Evolutionary conservation across 2,797 vertebrate genomes (phyloP), one percentile per base, ranked within the genome.

Genomic region (Macropus fuliginosus): DNA sequence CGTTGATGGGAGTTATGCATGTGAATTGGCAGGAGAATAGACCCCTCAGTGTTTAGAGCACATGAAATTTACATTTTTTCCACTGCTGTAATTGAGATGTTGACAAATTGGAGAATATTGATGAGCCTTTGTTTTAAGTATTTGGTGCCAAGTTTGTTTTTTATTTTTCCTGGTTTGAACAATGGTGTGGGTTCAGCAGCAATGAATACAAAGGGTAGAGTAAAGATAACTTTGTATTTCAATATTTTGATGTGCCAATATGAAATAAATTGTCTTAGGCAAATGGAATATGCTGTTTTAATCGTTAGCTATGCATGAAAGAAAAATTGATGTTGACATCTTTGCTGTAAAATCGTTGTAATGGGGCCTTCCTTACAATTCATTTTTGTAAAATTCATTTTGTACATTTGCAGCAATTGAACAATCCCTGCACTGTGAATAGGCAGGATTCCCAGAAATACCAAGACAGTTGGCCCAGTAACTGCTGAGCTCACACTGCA

Each of bases 381-480:
- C 99, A 98, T 98, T 99, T 99, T 99, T 98, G 98, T 98, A 99
- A 99, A 99, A 99, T 99, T 99, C 99, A 98, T 99, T 99, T 99
- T 99, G 99, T 99, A 99, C 99, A 99, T 99, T 99, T 99, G 99
- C 99, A 99, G 99, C 99, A 99, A 99, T 99, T 99, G 99, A 99
- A 99, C 99, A 99, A 99, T 99, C 99, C 99, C 98, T 98, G 99
- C 99, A 99, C 99, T 99, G 99, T 98, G 98, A 99, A 99, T 99
- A 99, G 99, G 99, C 99, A 98, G 98, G 99, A 99, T 99, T 99
- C 99, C 99, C 98, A 99, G 99, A 99, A 99, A 99, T 99, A 98
- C 98, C 93, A 98, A 99, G 98, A 99, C 99, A 99, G 99, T 98
- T 99, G 99, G 99, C 99, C 98, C 98, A 99, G 99, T 99, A 99